phyloP scores from a whole-genome alignment of 1,140 invertebrate genomes.

The Drosophila arizonae region DNA sequence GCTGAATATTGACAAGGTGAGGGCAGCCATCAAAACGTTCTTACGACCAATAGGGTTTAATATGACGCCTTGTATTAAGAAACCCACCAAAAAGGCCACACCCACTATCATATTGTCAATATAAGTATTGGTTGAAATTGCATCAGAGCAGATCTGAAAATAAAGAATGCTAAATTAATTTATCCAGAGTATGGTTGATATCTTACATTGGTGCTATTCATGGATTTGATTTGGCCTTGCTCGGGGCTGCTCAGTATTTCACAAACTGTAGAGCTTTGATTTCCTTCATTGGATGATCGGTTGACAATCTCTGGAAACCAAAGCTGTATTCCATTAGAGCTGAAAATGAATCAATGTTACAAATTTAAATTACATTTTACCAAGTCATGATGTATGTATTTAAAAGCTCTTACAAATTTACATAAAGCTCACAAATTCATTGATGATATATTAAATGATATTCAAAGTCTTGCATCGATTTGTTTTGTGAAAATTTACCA shows the following conservation, averaged over 20 bases:
- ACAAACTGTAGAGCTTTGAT: constrained; percentile 60
- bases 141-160: constrained; percentile 72
- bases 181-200: not conserved
- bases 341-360: constrained; percentile 17
- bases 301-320: constrained; percentile 83
- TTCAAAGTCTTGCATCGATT: no score
- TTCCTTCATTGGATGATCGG: constrained; percentile 57
- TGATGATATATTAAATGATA: no score
- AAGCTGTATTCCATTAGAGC: constrained; percentile 80
- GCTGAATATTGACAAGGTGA: constrained; percentile 50
- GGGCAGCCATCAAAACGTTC: constrained; percentile 64
- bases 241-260: constrained; percentile 58
- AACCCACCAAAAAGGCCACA: constrained; percentile 73
- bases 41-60: constrained; percentile 79
- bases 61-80: constrained; percentile 67
- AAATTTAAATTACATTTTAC: no score
- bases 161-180: not conserved
- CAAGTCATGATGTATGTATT: no score
- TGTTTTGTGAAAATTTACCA: no score
- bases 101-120: constrained; percentile 82
- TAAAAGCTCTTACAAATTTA: no score
- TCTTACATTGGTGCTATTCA: constrained; percentile 35
- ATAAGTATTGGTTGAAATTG: constrained; percentile 75
- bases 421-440: no score
- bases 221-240: not conserved